Evolutionary conservation across 2,113 vertebrate genomes (phyloP), one percentile per base, ranked within the genome.

Genomic region (Cavia aperea): DNA sequence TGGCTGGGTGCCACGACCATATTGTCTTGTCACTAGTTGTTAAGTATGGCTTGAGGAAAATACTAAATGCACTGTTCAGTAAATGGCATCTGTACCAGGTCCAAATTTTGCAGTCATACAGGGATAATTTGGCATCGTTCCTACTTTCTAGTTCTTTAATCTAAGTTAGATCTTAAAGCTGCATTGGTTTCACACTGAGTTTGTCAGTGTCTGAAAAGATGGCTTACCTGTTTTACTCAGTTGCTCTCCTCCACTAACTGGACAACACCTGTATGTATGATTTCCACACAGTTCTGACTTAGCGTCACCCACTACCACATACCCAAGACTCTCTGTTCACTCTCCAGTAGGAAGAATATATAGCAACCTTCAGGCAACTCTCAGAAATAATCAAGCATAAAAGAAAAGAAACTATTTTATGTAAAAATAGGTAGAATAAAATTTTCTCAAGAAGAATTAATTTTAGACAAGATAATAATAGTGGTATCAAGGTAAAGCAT

Each of bases 11-110:
- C 93, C 95, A 81, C 23, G 75, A n/a, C 89, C 75, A 84, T 84
- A 90, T 19, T 90, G 70, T 87, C 88, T 86, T 96, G 95, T 94
- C 93, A 43, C 86, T 89, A 39, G 83, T 77, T 79, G 75, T 92
- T 91, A 94, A 63, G 77, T 68, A 10, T 60, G 75, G 75, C 54
- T 96, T 65, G 39, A 73, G 39, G 39, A 95, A 81, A 54, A 72
- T 86, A 75, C 15, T 63, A 29, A 82, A 88, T 23, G 54, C 18
- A 19, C 92, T 90, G 93, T 90, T 33, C 75, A 51, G 75, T 36
- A 72, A 89, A 70, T 46, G 83, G 26, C 60, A 81, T 87, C 66
- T 82, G 84, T 54, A 29, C 60, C 16, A 26, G 13, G 26, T 51
- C 63, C 46, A 49, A 54, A 72, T n/a, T 62, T 62, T 51, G 36